Conservation (phyloP, 2,797 vertebrate genomes). For the Carcharodon carcharias region DNA sequence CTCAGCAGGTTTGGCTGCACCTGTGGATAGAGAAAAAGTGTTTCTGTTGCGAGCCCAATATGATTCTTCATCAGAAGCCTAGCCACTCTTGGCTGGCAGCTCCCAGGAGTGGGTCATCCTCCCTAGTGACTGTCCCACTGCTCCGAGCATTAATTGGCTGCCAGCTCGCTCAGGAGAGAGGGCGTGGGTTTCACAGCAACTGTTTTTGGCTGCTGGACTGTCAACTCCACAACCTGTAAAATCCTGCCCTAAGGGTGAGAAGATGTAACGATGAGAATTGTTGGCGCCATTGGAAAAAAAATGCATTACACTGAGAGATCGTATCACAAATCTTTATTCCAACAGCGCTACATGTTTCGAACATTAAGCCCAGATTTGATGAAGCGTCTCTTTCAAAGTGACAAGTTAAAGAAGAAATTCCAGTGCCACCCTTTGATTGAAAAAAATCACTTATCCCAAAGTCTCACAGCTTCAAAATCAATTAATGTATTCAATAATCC, state of each 20-base stretch:
- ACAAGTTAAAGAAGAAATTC: conserved; percentile 44
- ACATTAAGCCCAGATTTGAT: conserved; percentile 49
- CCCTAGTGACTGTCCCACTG: no score
- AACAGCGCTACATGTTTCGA: conserved; percentile 38
- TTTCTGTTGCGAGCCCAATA: no score
- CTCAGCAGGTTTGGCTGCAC: no score
- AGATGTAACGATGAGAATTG: not conserved
- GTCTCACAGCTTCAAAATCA: conserved; percentile 55
- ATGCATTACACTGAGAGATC: not conserved
- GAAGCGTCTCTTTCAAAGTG: conserved; percentile 47
- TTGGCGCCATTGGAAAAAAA: not conserved
- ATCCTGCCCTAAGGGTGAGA: not conserved
- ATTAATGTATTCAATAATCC: conserved; percentile 52
- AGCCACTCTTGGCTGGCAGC: no score
- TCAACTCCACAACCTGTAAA: not conserved
- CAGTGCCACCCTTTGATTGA: conserved; percentile 46
- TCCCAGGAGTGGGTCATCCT: no score
- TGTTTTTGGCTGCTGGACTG: no score
- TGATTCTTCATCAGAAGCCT: no score
- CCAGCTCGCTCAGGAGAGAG: no score
- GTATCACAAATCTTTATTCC: not conserved
- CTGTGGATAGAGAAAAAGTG: no score
- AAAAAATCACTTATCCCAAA: conserved; percentile 51
- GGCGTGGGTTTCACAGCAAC: not conserved
- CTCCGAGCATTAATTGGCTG: no score